Evolutionary conservation across 2,888 invertebrate species (phyloP).

Genomic region (Drosophila yooni): DNA sequence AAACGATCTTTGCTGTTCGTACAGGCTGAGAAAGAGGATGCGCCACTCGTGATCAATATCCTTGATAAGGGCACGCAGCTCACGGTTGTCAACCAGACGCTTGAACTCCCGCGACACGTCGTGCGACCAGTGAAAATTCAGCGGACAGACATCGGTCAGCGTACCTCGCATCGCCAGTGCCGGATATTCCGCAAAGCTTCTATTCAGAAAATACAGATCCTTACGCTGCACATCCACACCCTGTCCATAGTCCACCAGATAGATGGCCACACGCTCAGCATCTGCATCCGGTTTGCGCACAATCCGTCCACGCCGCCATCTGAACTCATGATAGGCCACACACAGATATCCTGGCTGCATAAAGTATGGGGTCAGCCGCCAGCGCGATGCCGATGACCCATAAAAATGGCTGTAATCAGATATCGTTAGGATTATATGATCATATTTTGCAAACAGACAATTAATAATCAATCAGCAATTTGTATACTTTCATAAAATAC

Average conservation of each 20-base stretch:
- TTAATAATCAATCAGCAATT: too few relatives aligned
- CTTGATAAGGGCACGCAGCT: constrained; percentile 18
- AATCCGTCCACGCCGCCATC: constrained; percentile 42
- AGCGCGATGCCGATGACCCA: rapidly evolving
- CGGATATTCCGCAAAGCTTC: constrained; percentile 3
- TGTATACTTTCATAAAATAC: too few relatives aligned
- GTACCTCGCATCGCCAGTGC: constrained; percentile 35
- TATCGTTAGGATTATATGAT: not conserved
- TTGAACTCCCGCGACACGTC: constrained; percentile 14
- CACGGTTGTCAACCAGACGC: not conserved
- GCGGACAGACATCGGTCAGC: constrained; percentile 38
- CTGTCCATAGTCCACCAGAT: constrained; percentile 40
- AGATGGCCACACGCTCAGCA: constrained; percentile 1
- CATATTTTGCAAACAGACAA: not conserved
- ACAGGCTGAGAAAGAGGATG: constrained; percentile 23
- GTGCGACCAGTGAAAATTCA: constrained; percentile 36
- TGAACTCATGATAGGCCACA: not conserved
- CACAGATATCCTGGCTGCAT: constrained; percentile 39
- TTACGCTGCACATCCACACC: not conserved
- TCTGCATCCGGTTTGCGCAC: not conserved
- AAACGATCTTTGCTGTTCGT: not conserved
- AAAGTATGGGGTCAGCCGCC: constrained; percentile 13
- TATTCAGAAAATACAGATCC: constrained; percentile 22
- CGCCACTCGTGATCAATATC: constrained; percentile 25
- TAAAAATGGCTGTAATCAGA: constrained; percentile 19